Evolutionary conservation across 2,113 vertebrate genomes (phyloP).

Genomic region (Glaucomys volans): DNA sequence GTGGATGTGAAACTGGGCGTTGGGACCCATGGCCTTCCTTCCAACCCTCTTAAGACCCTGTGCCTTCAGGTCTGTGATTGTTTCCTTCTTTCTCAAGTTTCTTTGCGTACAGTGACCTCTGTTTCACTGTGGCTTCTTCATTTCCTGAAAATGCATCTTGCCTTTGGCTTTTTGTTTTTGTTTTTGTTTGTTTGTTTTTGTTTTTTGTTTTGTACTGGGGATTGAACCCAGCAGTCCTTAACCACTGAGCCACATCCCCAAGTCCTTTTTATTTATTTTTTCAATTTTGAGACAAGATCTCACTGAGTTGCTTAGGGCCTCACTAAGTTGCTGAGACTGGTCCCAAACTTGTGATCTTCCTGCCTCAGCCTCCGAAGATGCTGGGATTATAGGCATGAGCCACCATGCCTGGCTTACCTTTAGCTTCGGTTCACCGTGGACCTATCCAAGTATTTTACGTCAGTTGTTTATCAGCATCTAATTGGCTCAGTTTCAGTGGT

Average conservation of each 20-base stretch:
- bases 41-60: not conserved
- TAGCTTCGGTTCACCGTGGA: not conserved
- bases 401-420: not conserved
- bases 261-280: no score
- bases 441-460: not conserved
- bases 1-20: not conserved
- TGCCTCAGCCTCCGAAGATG: no score
- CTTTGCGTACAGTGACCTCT: not conserved
- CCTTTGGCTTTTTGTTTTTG: no score
- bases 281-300: no score
- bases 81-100: not conserved
- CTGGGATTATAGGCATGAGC: no score
- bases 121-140: not conserved
- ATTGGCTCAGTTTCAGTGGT: not conserved
- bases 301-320: no score
- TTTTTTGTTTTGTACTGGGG: no score
- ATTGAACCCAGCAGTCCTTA: no score
- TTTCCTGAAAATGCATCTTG: not conserved
- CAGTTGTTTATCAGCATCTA: not conserved
- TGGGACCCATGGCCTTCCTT: not conserved
- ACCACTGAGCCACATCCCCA: no score
- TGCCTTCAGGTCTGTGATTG: not conserved
- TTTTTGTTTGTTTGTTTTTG: no score
- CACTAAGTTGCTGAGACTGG: no score
- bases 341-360: no score